Percentiles rank a stretch among this genome's conserved stretches.
Evolutionary conservation across 2,797 vertebrate genomes (phyloP).

Genomic region (Scyliorhinus canicula): DNA sequence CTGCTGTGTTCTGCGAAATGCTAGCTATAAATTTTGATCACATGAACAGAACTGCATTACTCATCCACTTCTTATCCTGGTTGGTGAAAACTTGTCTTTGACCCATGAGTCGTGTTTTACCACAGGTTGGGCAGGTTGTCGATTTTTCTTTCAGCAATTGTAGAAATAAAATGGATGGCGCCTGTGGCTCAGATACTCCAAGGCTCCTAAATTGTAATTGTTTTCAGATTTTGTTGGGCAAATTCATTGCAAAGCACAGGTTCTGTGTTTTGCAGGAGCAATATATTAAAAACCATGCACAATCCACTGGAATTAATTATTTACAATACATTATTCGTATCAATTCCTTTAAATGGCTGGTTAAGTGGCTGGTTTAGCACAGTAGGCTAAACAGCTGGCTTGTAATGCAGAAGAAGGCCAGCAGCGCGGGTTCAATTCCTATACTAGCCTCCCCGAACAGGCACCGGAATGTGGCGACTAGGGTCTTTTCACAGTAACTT

Average conservation of each 20-base stretch:
- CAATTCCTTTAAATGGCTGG: not conserved
- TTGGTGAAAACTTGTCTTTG: not conserved
- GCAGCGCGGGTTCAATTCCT: no score
- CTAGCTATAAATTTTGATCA: not conserved
- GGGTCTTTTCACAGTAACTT: no score
- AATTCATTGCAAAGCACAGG: not conserved
- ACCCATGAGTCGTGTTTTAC: not conserved
- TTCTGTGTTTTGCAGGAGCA: not conserved
- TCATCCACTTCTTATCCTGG: not conserved
- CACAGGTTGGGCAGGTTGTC: not conserved
- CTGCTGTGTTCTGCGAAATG: not conserved
- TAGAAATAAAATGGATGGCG: not conserved
- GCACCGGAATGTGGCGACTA: no score
- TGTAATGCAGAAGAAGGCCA: no score
- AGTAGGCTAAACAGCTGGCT: no score
- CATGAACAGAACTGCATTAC: not conserved
- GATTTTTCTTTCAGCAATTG: not conserved
- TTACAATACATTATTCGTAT: not conserved
- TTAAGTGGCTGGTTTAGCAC: no score
- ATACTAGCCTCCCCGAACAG: no score
- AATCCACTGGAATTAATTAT: not conserved
- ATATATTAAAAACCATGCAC: not conserved
- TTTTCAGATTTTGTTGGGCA: not conserved
- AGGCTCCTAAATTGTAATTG: not conserved
- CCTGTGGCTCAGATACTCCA: not conserved